Evolutionary conservation across 2,888 invertebrate genomes (phyloP).

Genomic region (Cancer borealis): DNA sequence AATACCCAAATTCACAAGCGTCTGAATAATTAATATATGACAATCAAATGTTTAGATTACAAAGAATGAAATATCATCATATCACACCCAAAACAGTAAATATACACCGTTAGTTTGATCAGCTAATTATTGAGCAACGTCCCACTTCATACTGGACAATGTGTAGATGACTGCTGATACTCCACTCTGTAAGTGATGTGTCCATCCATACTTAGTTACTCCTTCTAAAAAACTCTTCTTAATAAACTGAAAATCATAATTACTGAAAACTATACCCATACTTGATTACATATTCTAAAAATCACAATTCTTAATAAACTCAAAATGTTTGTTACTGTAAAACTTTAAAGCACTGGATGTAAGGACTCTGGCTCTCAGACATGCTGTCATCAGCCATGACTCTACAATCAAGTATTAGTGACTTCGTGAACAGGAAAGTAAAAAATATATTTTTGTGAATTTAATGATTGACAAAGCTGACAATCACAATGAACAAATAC

Average conservation of each 20-base stretch:
- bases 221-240: too few relatives aligned
- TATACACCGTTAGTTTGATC: too few relatives aligned
- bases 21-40: too few relatives aligned
- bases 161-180: too few relatives aligned
- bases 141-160: too few relatives aligned
- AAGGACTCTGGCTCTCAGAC: not conserved
- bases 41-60: too few relatives aligned
- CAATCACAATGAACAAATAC: conserved; percentile 22
- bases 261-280: not conserved
- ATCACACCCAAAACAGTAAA: too few relatives aligned
- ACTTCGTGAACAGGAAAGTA: not conserved
- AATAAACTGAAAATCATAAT: not conserved
- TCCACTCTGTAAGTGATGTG: too few relatives aligned
- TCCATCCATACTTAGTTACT: too few relatives aligned
- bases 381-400: not conserved
- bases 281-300: not conserved
- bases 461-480: not conserved
- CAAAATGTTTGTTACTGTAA: not conserved
- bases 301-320: not conserved
- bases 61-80: too few relatives aligned
- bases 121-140: too few relatives aligned
- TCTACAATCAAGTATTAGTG: not conserved
- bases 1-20: too few relatives aligned
- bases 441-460: not conserved
- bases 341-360: not conserved